These are phyloP conservation scores for Lacanobia wlatinum DNA, from an alignment of 2,888 invertebrate species.

Conservation along the genomic window DNA sequence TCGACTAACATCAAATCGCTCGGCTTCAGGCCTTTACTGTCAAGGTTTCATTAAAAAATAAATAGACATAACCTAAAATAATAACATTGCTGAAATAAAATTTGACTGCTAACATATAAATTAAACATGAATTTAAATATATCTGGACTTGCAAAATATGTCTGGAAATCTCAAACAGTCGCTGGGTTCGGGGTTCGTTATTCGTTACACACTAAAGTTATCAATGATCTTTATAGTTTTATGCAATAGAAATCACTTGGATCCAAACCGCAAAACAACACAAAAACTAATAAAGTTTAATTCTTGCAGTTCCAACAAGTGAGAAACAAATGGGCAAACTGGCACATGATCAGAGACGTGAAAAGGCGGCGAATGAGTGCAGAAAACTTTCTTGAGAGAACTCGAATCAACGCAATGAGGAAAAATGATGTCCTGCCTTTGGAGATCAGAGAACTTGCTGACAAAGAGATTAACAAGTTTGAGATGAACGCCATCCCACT, in stretches of 20 bases:
- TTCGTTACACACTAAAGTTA: not conserved
- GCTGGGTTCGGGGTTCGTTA: conserved; percentile 82
- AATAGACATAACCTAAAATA: conserved; percentile 12
- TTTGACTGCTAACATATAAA: not conserved
- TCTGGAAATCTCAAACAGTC: conserved; percentile 83
- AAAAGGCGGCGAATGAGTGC: conserved; percentile 94
- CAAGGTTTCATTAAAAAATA: no score
- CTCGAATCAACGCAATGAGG: conserved; percentile 95
- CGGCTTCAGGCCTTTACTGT: no score
- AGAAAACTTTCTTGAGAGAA: conserved; percentile 94
- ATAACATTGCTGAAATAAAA: not conserved
- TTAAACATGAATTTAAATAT: conserved; percentile 81
- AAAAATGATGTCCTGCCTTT: conserved; percentile 96
- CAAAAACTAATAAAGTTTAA: not conserved
- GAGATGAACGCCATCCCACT: conserved; percentile 93
- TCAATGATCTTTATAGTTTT: not conserved
- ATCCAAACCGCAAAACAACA: not conserved
- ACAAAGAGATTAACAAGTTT: conserved; percentile 93
- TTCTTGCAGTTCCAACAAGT: conserved; percentile 92
- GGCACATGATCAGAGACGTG: conserved; percentile 96
- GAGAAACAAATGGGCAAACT: conserved; percentile 95
- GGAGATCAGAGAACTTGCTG: conserved; percentile 95
- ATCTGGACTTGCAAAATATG: conserved; percentile 77
- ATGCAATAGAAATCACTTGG: not conserved
- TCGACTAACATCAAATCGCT: no score